phyloP scores from a whole-genome alignment of 2,113 vertebrate genomes.

The Prunella himalayana region DNA sequence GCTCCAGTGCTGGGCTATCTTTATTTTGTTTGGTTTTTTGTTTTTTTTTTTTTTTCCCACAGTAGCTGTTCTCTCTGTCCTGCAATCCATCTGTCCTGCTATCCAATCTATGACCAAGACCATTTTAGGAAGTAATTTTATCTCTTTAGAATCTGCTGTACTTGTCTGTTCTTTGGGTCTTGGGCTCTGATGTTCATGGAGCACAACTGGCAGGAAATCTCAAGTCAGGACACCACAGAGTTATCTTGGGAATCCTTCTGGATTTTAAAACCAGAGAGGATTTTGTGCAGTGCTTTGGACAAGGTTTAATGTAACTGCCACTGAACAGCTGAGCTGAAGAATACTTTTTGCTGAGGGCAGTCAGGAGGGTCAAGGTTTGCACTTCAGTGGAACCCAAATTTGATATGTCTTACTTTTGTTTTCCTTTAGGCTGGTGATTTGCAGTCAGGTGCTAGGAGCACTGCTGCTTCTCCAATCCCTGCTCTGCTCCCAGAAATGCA shows the following conservation, averaged over 20 bases:
- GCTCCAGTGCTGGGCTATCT: not conserved
- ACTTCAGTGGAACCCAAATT: not conserved
- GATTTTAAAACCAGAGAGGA: not conserved
- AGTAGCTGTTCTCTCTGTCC: not conserved
- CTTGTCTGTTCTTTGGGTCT: not conserved
- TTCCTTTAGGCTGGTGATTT: not conserved
- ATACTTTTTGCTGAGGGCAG: not conserved
- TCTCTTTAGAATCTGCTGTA: not conserved
- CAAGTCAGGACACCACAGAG: fast-evolving
- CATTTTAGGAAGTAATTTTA: not conserved
- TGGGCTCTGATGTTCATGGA: not conserved
- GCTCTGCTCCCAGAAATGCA: not conserved
- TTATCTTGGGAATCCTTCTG: not conserved
- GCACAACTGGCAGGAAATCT: not conserved
- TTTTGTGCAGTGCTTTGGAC: not conserved
- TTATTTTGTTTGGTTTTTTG: not conserved
- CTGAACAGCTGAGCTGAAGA: not conserved
- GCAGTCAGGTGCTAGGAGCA: not conserved
- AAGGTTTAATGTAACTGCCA: not conserved
- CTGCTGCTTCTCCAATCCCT: not conserved
- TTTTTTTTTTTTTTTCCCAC: not conserved
- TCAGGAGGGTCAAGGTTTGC: not conserved
- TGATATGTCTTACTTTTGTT: not conserved
- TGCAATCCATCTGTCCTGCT: not conserved
- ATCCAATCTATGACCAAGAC: not conserved